Percentiles rank a stretch among this genome's conserved stretches.
These are phyloP conservation scores for Dryoscopus gambensis DNA, from an alignment of 2,113 vertebrate species.

Conservation along the genomic window DNA sequence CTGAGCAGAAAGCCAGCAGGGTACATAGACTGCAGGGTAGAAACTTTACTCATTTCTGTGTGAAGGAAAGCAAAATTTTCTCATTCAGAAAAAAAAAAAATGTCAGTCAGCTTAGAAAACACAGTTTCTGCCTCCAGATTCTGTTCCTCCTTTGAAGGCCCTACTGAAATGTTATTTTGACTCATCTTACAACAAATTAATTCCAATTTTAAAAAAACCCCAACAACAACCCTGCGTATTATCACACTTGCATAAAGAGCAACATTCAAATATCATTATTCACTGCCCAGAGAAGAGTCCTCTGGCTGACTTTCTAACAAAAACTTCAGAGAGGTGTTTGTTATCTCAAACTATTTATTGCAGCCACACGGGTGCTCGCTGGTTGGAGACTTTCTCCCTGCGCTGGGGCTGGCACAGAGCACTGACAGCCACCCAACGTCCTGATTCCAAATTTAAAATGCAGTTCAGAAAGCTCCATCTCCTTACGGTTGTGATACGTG, in stretches of 20 bases:
- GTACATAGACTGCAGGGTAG: not conserved
- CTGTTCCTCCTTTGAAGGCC: not conserved
- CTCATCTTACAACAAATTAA: not conserved
- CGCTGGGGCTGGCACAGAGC: not conserved
- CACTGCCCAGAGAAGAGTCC: constrained; percentile 30
- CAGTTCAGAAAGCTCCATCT: not conserved
- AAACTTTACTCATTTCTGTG: not conserved
- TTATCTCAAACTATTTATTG: constrained; percentile 64
- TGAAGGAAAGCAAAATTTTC: not conserved
- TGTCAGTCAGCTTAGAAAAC: not conserved
- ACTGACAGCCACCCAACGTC: not conserved
- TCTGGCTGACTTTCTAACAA: constrained; percentile 62
- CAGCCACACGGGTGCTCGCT: not conserved
- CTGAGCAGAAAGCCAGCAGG: not conserved
- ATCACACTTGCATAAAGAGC: not conserved
- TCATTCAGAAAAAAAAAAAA: not conserved
- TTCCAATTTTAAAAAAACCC: not conserved
- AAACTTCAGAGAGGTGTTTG: constrained; percentile 37
- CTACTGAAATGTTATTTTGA: not conserved
- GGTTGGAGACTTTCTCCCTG: not conserved
- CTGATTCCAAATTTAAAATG: not conserved
- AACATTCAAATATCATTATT: constrained; percentile 24
- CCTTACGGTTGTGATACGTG: not conserved
- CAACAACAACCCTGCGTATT: not conserved
- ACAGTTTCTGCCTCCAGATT: not conserved